A percentile compares a stretch with the other conserved stretches of the same genome.
Evolutionary conservation across 2,113 vertebrate species (phyloP).

Genomic region (Montifringilla adamsi): DNA sequence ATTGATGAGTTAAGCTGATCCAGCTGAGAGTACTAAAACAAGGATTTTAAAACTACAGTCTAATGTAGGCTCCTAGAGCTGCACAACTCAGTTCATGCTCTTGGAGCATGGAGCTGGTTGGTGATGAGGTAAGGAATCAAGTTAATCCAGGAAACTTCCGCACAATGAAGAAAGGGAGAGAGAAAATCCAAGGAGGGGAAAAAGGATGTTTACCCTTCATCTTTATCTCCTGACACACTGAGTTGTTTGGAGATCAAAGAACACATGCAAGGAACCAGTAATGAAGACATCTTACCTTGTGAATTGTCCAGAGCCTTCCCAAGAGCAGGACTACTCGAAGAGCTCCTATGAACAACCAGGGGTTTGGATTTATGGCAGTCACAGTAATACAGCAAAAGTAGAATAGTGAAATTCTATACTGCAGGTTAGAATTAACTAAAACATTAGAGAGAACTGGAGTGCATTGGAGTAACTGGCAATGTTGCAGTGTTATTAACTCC

Average conservation of each 20-base stretch:
- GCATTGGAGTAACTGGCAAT: neutral
- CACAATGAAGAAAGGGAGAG: neutral
- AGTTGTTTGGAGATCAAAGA: neutral
- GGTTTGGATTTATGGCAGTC: neutral
- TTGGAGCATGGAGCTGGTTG: neutral
- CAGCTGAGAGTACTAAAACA: neutral
- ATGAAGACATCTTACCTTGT: constrained; percentile 69
- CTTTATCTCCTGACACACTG: neutral
- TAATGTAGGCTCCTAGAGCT: neutral
- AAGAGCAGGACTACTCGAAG: constrained; percentile 58
- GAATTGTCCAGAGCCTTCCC: constrained; percentile 61
- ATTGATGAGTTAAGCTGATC: neutral
- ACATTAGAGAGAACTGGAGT: neutral
- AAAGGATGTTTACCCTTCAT: neutral
- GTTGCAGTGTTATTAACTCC: neutral
- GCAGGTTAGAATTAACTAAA: neutral
- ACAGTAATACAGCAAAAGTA: neutral
- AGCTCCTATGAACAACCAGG: constrained; percentile 66
- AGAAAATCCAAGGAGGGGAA: neutral
- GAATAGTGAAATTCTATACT: neutral
- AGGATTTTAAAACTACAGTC: neutral
- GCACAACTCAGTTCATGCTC: neutral
- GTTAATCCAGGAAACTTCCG: neutral
- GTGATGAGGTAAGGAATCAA: neutral
- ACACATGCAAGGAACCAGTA: neutral